Evolutionary conservation across 2,113 vertebrate genomes (phyloP).

Genomic region (Galbula dea): DNA sequence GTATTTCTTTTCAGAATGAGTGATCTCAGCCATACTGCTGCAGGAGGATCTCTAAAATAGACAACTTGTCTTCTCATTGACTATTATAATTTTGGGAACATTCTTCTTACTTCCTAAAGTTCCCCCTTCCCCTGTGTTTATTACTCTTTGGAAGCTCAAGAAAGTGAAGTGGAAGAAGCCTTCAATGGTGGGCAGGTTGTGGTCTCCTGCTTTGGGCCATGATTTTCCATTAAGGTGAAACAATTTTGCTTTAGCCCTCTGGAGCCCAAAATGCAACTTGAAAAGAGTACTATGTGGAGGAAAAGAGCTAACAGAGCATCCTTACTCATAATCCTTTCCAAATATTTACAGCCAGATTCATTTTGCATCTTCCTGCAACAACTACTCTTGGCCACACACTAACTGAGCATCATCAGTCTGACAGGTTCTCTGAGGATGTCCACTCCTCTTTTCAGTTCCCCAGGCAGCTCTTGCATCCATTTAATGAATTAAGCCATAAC

Average conservation of each 20-base stretch:
- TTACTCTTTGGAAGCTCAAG: background rate
- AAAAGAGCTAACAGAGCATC: background rate
- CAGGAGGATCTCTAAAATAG: background rate
- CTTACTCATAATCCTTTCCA: background rate
- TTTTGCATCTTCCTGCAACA: background rate
- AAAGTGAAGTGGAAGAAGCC: background rate
- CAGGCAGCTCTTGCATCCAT: background rate
- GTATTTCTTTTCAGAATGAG: background rate
- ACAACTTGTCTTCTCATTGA: background rate
- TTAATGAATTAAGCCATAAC: background rate
- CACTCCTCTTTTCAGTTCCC: background rate
- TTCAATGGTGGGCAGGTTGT: background rate
- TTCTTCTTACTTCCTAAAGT: background rate
- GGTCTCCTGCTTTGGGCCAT: background rate
- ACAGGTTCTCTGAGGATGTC: background rate
- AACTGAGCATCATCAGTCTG: background rate
- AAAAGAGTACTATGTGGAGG: rapidly evolving
- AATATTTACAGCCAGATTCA: background rate
- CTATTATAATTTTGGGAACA: background rate
- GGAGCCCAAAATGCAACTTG: background rate
- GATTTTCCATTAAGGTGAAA: background rate
- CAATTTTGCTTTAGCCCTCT: background rate
- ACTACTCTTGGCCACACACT: rapidly evolving
- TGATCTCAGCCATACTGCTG: background rate
- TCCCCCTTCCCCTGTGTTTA: rapidly evolving